Percentiles rank a stretch among this genome's conserved stretches.
phyloP scores from a whole-genome alignment of 1,140 invertebrate genomes.

The Coptotermes formosanus region DNA sequence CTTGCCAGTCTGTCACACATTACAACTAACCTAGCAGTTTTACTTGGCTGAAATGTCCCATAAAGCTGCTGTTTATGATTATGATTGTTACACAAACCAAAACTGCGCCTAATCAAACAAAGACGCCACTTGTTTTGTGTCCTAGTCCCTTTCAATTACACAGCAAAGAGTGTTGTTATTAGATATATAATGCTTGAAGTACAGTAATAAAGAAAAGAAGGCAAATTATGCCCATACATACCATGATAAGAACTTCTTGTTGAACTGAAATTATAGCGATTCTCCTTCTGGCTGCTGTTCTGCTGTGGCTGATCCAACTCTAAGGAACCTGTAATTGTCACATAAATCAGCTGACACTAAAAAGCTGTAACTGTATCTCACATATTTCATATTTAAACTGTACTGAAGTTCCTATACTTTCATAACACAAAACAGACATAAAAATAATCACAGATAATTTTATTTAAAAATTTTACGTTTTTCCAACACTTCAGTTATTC shows the following conservation, averaged over 20 bases:
- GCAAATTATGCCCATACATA: neutral
- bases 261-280: constrained; percentile 53
- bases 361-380: neutral
- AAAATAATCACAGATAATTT: neutral
- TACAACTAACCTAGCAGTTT: too few relatives aligned
- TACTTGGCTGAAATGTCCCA: too few relatives aligned
- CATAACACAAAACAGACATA: neutral
- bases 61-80: too few relatives aligned
- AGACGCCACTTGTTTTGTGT: too few relatives aligned
- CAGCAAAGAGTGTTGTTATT: too few relatives aligned
- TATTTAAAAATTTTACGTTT: constrained; percentile 56
- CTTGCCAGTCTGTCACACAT: too few relatives aligned
- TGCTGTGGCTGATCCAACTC: constrained; percentile 67
- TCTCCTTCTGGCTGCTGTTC: constrained; percentile 61
- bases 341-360: constrained; percentile 7
- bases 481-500: constrained; percentile 94
- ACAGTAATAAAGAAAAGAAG: too few relatives aligned
- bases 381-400: neutral
- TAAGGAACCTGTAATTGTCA: constrained; percentile 58
- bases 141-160: too few relatives aligned
- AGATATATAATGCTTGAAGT: too few relatives aligned
- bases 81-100: too few relatives aligned
- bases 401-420: neutral
- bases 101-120: too few relatives aligned
- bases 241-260: constrained; percentile 28